Evolutionary conservation across 1,140 invertebrate species (phyloP), one percentile per base, ranked within the genome.

Genomic region (Mactra quadrangularis): DNA sequence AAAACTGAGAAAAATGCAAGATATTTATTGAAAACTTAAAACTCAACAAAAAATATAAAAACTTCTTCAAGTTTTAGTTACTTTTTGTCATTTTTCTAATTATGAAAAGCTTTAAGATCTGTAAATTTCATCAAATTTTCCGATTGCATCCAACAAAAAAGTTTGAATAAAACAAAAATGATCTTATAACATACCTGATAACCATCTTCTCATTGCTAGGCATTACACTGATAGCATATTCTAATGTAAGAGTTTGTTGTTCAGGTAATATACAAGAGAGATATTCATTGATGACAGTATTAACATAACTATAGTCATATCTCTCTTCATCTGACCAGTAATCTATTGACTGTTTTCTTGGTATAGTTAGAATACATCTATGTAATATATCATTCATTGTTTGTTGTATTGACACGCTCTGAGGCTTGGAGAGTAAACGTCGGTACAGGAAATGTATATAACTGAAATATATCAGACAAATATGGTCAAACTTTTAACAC

Each of bases 401-500:
- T 3, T 59, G 45, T 22, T 64, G 45, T 13, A 74, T 45, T 4
- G 29, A n/a, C 17, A 35, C 25, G 27, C 29, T 38, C 6, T 47
- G 27, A 35, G 55, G 22, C 22, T 47, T 52, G 15, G 9, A 60
- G 7, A 47, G 27, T 52, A 82, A 13, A 15, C 38, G 60, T 50
- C 79, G 57, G 25, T 52, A 82, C 50, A 64, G 55, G 70, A 64
- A 82, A 7, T 22, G 25, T 7, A 82, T 33, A 29, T 82, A 82
- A 13, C 79, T 82, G 70, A 31, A 71, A 52, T 1, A 47, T 27
- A 53, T 7, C 15, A 41, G 38, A 41, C 6, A 7, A 41, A 41
- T 41, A 41, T 15, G n/a, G n/a, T n/a, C n/a, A n/a, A n/a, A n/a
- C n/a, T n/a, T n/a, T n/a, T n/a, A n/a, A n/a, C n/a, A n/a, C n/a